These are phyloP conservation scores for Dicrostonyx torquatus DNA, from an alignment of 2,797 vertebrate genomes.

Conservation along the genomic window DNA sequence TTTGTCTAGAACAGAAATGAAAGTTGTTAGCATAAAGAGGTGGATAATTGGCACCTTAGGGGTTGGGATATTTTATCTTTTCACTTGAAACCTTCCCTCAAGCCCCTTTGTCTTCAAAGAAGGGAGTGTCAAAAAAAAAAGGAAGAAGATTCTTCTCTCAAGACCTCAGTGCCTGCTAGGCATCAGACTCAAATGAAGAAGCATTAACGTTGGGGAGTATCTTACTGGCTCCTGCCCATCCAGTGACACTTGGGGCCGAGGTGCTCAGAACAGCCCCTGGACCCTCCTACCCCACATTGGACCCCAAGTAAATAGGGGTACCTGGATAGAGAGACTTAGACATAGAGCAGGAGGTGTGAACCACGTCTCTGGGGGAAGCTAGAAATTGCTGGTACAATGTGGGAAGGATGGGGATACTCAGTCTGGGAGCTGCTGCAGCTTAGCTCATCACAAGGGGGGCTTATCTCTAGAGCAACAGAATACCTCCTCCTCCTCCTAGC, in stretches of 20 bases:
- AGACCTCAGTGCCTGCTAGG: conserved; percentile 66
- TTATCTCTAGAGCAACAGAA: not conserved
- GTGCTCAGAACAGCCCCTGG: not conserved
- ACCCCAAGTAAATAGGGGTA: not conserved
- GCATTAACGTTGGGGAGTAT: not conserved
- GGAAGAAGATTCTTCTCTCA: conserved; percentile 68
- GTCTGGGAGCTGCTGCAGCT: not conserved
- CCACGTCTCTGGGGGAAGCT: not conserved
- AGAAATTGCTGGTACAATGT: not conserved
- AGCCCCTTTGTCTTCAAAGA: conserved; percentile 54
- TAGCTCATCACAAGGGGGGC: not conserved
- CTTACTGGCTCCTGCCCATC: not conserved
- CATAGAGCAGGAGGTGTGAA: not conserved
- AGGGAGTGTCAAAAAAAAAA: conserved; percentile 22
- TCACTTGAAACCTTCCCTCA: conserved; percentile 59
- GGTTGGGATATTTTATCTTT: conserved; percentile 71
- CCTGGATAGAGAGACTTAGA: not conserved
- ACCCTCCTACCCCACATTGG: not conserved
- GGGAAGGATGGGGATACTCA: not conserved
- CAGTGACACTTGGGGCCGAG: not conserved
- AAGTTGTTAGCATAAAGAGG: conserved; percentile 35
- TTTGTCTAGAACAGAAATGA: conserved; percentile 23
- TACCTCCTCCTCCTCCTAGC: not conserved
- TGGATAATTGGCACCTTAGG: conserved; percentile 72
- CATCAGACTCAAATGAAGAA: no score